Evolutionary conservation across 1,140 invertebrate genomes (phyloP), one percentile per base, ranked within the genome.

Genomic region (Carcinoscorpius rotundicauda): DNA sequence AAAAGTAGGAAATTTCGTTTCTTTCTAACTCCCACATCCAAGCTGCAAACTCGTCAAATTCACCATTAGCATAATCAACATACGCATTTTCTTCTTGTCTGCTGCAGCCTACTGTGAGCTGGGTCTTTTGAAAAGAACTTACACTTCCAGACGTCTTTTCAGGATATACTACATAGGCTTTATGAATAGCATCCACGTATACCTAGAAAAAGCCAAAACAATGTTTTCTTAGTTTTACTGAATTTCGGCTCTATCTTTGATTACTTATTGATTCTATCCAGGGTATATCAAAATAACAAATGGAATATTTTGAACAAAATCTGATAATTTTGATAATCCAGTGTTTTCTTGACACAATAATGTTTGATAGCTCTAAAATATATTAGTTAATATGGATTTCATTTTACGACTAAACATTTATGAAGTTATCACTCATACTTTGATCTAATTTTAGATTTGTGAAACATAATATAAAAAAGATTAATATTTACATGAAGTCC

Each of bases 41-140:
- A 10, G 68, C 64, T 51, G 68, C 73, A n/a, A 73, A 63, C 65
- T 74, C 73, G 63, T 74, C 73, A 49, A 73, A 64, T 29, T 68
- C 63, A 0, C 66, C 72, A 6, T 65, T 49, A 4, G 53, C 58
- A 64, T 62, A 72, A 8, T 70, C 57, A 1, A 64, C 60, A 61
- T 72, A 73, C 3, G n/a, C 11, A 4, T 52, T 67, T 55, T 57
- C 61, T 4, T 51, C 55, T 51, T 61, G 51, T 64, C 62, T 55
- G 60, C 66, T 70, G 62, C 73, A 74, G 0, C 72, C 73, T 3
- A 74, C 51, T 49, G 69, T 70, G 49, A 73, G 55, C 52, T 69
- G 63, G 8, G 68, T 56, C 4, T 66, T 61, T 6, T 70, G 55
- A n/a, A 65, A 60, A 3, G 61, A 56, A 8, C 62, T 58, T 29